phyloP scores from a whole-genome alignment of 2,113 vertebrate species.

The Empidonax traillii region DNA sequence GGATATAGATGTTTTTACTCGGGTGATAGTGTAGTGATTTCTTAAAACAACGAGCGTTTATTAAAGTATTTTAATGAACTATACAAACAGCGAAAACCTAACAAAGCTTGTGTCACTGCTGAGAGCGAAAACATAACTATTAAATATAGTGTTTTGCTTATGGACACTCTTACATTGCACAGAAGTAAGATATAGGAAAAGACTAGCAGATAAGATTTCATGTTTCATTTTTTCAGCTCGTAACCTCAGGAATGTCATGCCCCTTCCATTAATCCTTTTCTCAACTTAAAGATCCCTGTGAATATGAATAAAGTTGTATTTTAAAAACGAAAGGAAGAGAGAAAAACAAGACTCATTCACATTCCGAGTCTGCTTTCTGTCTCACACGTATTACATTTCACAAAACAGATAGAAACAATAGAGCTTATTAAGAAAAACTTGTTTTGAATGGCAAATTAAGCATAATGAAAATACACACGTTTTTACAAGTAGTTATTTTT shows the following conservation, averaged over 20 bases:
- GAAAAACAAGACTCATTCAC: conserved; percentile 75
- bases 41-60: conserved; percentile 24
- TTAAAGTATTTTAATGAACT: conserved; percentile 62
- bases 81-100: conserved; percentile 39
- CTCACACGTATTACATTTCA: conserved; percentile 80
- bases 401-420: conserved; percentile 81
- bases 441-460: conserved; percentile 78
- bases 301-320: conserved; percentile 32
- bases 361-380: conserved; percentile 79
- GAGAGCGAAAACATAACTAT: conserved; percentile 53
- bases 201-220: background rate
- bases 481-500: conserved; percentile 69
- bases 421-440: conserved; percentile 82
- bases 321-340: background rate
- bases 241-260: conserved; percentile 19
- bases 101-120: conserved; percentile 55
- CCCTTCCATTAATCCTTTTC: conserved; percentile 24
- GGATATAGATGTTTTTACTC: conserved; percentile 62
- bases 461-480: conserved; percentile 74
- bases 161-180: background rate
- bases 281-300: background rate
- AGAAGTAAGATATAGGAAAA: conserved; percentile 4
- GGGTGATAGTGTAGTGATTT: conserved; percentile 45
- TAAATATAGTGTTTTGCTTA: background rate
- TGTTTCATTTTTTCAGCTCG: background rate